phyloP scores from a whole-genome alignment of 1,140 invertebrate species.

The Antheraea pernyi region DNA sequence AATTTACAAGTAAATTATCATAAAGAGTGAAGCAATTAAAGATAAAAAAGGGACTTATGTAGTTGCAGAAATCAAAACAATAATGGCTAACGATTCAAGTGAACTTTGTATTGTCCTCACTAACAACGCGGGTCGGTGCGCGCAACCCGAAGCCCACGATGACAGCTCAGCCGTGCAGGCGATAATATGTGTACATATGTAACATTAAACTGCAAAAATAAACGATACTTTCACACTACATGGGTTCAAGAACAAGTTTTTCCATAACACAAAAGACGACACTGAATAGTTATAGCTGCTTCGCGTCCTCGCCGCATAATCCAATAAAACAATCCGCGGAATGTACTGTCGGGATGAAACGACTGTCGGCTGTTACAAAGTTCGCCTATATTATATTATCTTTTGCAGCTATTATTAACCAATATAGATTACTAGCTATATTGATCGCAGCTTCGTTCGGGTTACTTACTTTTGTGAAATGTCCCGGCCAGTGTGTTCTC shows the following conservation, averaged over 20 bases:
- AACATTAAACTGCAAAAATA: constrained; percentile 78
- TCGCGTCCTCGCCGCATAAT: constrained; percentile 75
- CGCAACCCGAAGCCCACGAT: constrained; percentile 36
- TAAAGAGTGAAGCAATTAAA: too few species aligned
- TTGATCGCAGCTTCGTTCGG: too few species aligned
- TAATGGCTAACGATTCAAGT: constrained; percentile 39
- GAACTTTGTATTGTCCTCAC: constrained; percentile 50
- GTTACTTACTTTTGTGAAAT: too few species aligned
- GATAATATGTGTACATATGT: constrained; percentile 79
- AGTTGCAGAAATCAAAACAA: constrained; percentile 31
- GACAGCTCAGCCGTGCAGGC: constrained; percentile 59
- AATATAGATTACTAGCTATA: not conserved
- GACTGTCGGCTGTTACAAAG: constrained; percentile 4
- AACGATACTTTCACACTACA: constrained; percentile 78
- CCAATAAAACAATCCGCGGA: constrained; percentile 77
- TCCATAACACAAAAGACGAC: constrained; percentile 79
- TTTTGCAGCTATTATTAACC: not conserved
- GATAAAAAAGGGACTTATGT: not conserved
- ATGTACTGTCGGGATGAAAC: constrained; percentile 64
- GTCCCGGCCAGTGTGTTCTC: too few species aligned
- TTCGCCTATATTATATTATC: not conserved
- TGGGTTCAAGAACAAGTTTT: constrained; percentile 79
- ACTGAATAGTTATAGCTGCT: constrained; percentile 79
- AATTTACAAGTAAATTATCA: too few species aligned
- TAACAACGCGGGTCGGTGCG: constrained; percentile 43